phyloP scores from a whole-genome alignment of 2,888 invertebrate species.

The Ramazzottius varieornatus region DNA sequence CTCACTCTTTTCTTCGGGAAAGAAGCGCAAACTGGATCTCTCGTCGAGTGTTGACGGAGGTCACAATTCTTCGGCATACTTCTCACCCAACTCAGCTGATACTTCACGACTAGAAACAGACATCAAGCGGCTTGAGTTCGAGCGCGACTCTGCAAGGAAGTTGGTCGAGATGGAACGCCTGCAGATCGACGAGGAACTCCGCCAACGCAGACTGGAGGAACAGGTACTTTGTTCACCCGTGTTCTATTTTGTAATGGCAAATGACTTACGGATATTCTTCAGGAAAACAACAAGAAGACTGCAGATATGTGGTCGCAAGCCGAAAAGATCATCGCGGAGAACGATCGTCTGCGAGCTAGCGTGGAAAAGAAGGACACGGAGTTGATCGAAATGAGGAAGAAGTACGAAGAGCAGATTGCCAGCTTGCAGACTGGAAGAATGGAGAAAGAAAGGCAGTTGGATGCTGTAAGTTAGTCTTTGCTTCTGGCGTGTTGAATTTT shows the following conservation, averaged over 20 bases:
- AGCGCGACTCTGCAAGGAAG: not conserved
- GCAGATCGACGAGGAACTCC: not conserved
- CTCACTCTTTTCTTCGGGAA: not conserved
- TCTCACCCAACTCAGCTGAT: not conserved
- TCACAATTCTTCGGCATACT: not conserved
- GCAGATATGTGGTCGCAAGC: slow-evolving; percentile 3
- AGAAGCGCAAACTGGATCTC: not conserved
- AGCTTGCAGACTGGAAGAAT: not conserved
- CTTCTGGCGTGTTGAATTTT: too few species aligned
- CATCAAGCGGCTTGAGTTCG: not conserved
- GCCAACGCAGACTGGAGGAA: not conserved
- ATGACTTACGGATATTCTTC: not conserved
- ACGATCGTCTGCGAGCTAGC: not conserved
- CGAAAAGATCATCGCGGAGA: not conserved
- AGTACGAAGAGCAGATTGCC: slow-evolving; percentile 3
- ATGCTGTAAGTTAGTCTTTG: not conserved
- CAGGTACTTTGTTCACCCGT: not conserved
- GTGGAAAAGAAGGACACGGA: not conserved
- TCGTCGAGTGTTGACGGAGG: not conserved
- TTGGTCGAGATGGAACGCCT: not conserved
- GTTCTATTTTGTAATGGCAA: not conserved
- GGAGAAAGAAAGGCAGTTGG: not conserved
- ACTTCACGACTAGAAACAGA: not conserved
- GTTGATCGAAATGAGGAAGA: not conserved
- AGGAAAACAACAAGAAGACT: not conserved